A percentile compares a stretch with the other conserved stretches of the same genome.
Evolutionary conservation across 2,797 vertebrate genomes (phyloP).

Genomic region (Rousettus madagascariensis): DNA sequence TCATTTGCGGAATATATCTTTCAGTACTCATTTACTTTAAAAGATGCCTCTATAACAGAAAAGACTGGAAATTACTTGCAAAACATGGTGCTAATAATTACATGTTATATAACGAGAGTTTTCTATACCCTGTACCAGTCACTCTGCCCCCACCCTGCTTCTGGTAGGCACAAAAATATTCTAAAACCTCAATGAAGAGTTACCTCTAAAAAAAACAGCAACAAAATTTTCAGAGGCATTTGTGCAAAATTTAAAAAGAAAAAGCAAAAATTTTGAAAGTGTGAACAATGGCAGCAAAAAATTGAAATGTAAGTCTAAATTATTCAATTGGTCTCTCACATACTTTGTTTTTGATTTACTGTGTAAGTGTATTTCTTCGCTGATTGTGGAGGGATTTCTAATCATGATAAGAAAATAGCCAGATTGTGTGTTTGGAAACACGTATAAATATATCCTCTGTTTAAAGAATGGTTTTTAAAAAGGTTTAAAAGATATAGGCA

Average conservation of each 20-base stretch:
- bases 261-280: neutral
- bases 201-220: neutral
- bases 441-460: slow-evolving; percentile 62
- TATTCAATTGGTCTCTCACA: slow-evolving; percentile 15
- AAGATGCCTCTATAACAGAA: neutral
- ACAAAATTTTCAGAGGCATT: slow-evolving; percentile 16
- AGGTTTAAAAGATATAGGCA: slow-evolving; percentile 37
- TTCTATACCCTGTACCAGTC: neutral
- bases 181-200: slow-evolving; percentile 20
- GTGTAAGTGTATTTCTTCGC: slow-evolving; percentile 56
- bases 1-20: neutral
- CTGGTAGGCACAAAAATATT: neutral
- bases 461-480: slow-evolving; percentile 61
- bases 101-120: neutral
- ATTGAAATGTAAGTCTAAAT: slow-evolving; percentile 9
- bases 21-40: slow-evolving; percentile 25
- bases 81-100: slow-evolving; percentile 36
- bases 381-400: slow-evolving; percentile 54
- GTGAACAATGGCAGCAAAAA: neutral
- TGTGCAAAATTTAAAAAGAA: neutral
- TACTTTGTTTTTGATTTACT: slow-evolving; percentile 46
- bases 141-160: neutral
- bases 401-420: slow-evolving; percentile 67
- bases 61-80: slow-evolving; percentile 32
- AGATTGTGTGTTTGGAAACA: slow-evolving; percentile 71